These are phyloP conservation scores for Percopsis transmontana DNA, from an alignment of 2,113 vertebrate genomes.

Conservation along the genomic window DNA sequence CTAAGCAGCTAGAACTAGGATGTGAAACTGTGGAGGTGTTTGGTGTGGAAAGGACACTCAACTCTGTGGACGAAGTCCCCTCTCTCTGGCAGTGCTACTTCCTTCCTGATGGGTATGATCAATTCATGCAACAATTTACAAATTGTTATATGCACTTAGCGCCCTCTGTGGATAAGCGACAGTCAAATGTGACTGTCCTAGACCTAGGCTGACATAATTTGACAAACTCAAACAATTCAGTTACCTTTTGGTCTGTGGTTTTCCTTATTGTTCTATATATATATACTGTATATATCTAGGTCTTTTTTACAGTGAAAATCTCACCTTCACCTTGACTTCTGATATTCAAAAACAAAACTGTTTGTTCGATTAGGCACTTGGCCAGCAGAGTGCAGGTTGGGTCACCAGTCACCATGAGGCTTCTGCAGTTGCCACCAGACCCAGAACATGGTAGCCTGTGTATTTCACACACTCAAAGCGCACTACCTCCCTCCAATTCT, in stretches of 20 bases:
- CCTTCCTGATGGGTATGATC: constrained; percentile 83
- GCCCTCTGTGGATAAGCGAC: neutral
- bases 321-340: neutral
- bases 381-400: constrained; percentile 83
- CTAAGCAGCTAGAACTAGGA: constrained; percentile 74
- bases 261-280: neutral
- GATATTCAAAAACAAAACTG: neutral
- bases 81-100: constrained; percentile 79
- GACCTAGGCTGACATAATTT: no score
- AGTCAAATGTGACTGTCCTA: neutral
- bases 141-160: neutral
- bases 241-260: no score
- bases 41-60: constrained; percentile 80
- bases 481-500: neutral
- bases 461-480: neutral
- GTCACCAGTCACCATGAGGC: constrained; percentile 75
- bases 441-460: constrained; percentile 66
- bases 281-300: neutral
- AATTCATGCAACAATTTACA: neutral
- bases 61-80: constrained; percentile 47
- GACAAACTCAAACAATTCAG: no score
- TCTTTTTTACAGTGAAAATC: neutral
- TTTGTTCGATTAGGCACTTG: constrained; percentile 77
- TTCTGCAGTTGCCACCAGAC: constrained; percentile 75
- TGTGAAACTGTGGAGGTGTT: constrained; percentile 74